Evolutionary conservation across 2,113 vertebrate genomes (phyloP).

Genomic region (Australoheros scitulus): DNA sequence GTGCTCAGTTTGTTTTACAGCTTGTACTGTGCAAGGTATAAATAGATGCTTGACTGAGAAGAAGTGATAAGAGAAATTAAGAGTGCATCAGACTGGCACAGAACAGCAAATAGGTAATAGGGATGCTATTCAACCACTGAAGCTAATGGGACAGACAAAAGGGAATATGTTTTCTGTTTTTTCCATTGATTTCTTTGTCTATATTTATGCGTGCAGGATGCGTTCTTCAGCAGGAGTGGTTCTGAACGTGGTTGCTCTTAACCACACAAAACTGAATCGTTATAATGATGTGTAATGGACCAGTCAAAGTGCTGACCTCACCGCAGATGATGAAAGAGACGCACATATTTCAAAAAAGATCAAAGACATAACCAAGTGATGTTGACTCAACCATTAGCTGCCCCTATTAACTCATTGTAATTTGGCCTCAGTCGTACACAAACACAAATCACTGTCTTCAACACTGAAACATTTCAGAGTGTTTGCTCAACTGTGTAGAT

Average conservation of each 20-base stretch:
- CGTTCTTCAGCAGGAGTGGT: neutral
- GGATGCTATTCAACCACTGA: neutral
- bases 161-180: neutral
- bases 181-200: neutral
- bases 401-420: conserved; percentile 19
- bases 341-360: conserved; percentile 29
- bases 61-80: conserved; percentile 9
- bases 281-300: conserved; percentile 40
- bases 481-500: conserved; percentile 2
- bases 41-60: neutral
- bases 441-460: neutral
- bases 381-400: conserved; percentile 26
- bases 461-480: neutral
- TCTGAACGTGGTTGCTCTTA: conserved; percentile 12
- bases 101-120: conserved; percentile 22
- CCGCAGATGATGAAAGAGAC: conserved; percentile 31
- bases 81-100: neutral
- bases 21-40: neutral
- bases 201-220: neutral
- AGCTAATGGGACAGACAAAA: conserved; percentile 26
- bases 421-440: conserved; percentile 17
- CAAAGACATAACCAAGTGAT: conserved; percentile 31
- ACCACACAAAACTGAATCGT: conserved; percentile 17
- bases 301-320: conserved; percentile 36
- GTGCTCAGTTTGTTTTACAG: neutral